Evolutionary conservation across 2,888 invertebrate genomes (phyloP).

Genomic region (Tipula unca): DNA sequence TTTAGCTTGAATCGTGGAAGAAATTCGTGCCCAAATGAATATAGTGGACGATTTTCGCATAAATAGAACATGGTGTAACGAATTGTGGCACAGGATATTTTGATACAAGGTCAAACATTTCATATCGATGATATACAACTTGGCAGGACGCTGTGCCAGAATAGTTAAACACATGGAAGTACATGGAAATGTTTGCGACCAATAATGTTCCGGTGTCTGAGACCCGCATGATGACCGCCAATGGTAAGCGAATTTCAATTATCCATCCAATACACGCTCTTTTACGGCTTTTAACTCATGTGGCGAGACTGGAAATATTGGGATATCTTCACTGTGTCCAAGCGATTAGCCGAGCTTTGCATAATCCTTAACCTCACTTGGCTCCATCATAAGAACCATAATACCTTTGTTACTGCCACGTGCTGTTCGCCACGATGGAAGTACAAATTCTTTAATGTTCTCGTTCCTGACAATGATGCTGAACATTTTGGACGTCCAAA

Average conservation of each 20-base stretch:
- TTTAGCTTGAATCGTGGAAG: too few species aligned
- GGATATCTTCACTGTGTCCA: conserved; percentile 79
- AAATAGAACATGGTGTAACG: conserved; percentile 65
- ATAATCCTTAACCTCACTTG: conserved; percentile 72
- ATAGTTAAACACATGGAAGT: conserved; percentile 60
- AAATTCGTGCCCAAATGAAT: too few species aligned
- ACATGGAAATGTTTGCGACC: conserved; percentile 59
- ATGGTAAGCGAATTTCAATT: conserved; percentile 63
- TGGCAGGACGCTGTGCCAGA: conserved; percentile 83
- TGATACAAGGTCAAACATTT: conserved; percentile 69
- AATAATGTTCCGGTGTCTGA: conserved; percentile 71
- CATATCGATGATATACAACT: conserved; percentile 69
- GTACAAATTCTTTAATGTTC: conserved; percentile 92
- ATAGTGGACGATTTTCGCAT: conserved; percentile 54
- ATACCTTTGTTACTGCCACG: conserved; percentile 82
- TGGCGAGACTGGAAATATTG: conserved; percentile 69
- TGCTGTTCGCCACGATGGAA: conserved; percentile 94
- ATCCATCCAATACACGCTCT: conserved; percentile 78
- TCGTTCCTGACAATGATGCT: conserved; percentile 94
- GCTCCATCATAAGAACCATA: conserved; percentile 85
- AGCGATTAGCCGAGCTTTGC: conserved; percentile 74
- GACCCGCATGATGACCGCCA: conserved; percentile 60
- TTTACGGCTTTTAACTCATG: conserved; percentile 53
- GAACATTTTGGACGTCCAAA: conserved; percentile 85
- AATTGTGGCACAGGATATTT: conserved; percentile 59